Evolutionary conservation across 2,113 vertebrate genomes (phyloP).

Genomic region (Cyrtonyx montezumae): DNA sequence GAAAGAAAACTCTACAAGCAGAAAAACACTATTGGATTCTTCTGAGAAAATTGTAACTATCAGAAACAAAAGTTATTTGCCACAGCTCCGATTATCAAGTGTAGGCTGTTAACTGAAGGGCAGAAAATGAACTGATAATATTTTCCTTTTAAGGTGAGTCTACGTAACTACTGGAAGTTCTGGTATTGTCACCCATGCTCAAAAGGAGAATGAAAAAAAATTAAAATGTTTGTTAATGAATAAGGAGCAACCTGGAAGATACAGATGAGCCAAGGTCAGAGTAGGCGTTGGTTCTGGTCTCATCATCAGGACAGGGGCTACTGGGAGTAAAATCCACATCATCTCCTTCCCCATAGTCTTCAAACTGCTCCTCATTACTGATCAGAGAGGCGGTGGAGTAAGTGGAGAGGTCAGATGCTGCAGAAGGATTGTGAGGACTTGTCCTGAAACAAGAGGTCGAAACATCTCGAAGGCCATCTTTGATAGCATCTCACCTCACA

Average conservation of each 20-base stretch:
- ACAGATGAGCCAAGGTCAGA: constrained; percentile 96
- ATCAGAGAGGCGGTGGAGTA: constrained; percentile 92
- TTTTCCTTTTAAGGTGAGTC: neutral
- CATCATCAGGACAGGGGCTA: constrained; percentile 92
- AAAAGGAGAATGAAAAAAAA: neutral
- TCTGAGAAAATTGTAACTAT: no score
- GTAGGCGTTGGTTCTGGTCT: constrained; percentile 89
- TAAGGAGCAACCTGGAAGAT: constrained; percentile 87
- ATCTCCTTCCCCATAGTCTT: constrained; percentile 96
- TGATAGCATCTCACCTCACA: constrained; percentile 1
- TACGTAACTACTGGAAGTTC: neutral
- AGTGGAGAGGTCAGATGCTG: constrained; percentile 90
- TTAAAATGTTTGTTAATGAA: neutral
- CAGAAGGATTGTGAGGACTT: constrained; percentile 83
- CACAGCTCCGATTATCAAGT: neutral
- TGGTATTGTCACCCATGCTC: neutral
- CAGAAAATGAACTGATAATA: neutral
- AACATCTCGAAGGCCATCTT: constrained; percentile 29
- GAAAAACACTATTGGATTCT: no score
- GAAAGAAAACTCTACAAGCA: neutral
- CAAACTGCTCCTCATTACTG: constrained; percentile 96
- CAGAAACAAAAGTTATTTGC: neutral
- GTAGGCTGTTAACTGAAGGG: neutral
- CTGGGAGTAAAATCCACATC: constrained; percentile 91
- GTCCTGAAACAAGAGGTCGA: constrained; percentile 79